phyloP scores from a whole-genome alignment of 1,140 invertebrate genomes.

The Zaprionus capensis region DNA sequence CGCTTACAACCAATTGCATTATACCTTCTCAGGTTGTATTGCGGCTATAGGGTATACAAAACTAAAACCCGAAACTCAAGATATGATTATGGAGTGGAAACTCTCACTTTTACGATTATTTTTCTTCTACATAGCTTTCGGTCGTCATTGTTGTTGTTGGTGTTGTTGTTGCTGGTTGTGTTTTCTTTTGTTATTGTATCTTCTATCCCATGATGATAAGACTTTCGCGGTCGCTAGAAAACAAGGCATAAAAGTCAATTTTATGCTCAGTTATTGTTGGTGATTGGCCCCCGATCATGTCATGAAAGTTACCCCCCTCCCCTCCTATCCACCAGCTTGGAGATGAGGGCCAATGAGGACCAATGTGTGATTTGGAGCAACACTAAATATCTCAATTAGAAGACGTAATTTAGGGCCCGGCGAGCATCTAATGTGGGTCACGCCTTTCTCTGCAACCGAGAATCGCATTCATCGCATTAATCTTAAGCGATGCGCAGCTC shows the following conservation, averaged over 20 bases:
- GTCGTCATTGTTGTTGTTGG: slow-evolving; percentile 56
- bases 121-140: slow-evolving; percentile 75
- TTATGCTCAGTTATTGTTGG: slow-evolving; percentile 76
- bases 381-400: slow-evolving; percentile 82
- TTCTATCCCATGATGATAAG: slow-evolving; percentile 76
- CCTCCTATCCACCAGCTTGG: background rate
- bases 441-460: slow-evolving; percentile 65
- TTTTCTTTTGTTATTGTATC: slow-evolving; percentile 65
- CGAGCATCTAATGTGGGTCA: slow-evolving; percentile 68
- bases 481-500: slow-evolving; percentile 55
- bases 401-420: slow-evolving; percentile 59
- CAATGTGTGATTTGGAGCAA: slow-evolving; percentile 74
- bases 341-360: background rate
- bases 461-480: slow-evolving; percentile 54
- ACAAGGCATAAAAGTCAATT: slow-evolving; percentile 77
- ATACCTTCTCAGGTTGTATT: slow-evolving; percentile 18
- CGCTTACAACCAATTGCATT: background rate
- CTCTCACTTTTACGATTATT: slow-evolving; percentile 83
- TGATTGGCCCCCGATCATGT: slow-evolving; percentile 69
- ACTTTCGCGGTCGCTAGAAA: slow-evolving; percentile 70
- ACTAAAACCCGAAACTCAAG: slow-evolving; percentile 48
- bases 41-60: slow-evolving; percentile 30
- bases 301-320: slow-evolving; percentile 54
- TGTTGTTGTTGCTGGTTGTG: slow-evolving; percentile 47
- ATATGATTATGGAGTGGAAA: slow-evolving; percentile 77